Conservation (phyloP, 2,888 invertebrate species). For the Druceiella hillmani region DNA sequence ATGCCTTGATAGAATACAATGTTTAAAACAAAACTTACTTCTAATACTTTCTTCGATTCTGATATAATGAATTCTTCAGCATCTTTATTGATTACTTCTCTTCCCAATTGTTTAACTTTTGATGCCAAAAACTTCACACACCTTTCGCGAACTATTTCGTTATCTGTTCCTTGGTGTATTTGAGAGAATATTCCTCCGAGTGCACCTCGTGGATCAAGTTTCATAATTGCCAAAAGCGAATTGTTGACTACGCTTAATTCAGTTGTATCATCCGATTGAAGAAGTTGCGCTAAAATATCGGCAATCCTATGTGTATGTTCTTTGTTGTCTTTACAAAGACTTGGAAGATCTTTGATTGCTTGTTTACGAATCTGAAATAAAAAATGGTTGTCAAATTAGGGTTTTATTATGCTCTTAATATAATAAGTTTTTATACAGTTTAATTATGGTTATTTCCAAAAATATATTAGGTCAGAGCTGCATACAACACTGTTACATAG, state of each 20-base stretch:
- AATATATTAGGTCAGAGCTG: too few species aligned
- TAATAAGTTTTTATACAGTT: constrained; percentile 3
- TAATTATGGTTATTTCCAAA: too few species aligned
- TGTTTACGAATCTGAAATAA: constrained; percentile 79
- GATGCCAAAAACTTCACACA: constrained; percentile 84
- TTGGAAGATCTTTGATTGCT: constrained; percentile 87
- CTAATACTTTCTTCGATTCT: constrained; percentile 80
- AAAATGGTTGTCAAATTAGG: constrained; percentile 14
- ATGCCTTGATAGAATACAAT: too few species aligned
- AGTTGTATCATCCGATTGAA: constrained; percentile 79
- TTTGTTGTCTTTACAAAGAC: constrained; percentile 78
- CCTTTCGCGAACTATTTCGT: constrained; percentile 72
- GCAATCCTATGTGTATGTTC: constrained; percentile 82
- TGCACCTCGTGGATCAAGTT: constrained; percentile 63
- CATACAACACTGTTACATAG: too few species aligned
- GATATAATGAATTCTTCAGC: constrained; percentile 78
- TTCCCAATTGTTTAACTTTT: constrained; percentile 74
- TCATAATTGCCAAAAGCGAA: constrained; percentile 73
- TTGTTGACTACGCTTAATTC: constrained; percentile 83
- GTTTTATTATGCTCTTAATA: constrained; percentile 4
- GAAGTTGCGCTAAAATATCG: constrained; percentile 85
- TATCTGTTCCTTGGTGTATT: constrained; percentile 47
- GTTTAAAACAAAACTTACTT: constrained; percentile 42
- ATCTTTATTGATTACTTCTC: constrained; percentile 74
- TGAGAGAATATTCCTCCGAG: constrained; percentile 52